Percentiles rank a stretch among this genome's conserved stretches.
phyloP scores from a whole-genome alignment of 1,140 invertebrate genomes.

The Hesperophylax magnus region DNA sequence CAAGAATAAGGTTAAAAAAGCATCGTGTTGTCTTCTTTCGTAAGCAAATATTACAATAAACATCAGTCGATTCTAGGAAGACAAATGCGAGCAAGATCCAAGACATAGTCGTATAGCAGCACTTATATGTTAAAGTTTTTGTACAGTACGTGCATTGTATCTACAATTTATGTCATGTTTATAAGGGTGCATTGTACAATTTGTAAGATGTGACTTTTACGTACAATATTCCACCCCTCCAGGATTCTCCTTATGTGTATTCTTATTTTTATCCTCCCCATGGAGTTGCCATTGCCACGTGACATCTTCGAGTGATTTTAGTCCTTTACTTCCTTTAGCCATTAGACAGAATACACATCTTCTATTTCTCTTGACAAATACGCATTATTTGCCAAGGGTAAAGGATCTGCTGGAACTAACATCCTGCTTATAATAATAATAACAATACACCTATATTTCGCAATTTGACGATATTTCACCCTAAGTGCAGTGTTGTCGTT shows the following conservation, averaged over 20 bases:
- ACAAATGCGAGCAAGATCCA: too few relatives aligned
- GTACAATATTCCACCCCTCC: background rate
- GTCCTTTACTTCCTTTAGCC: conserved; percentile 14
- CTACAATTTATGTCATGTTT: background rate
- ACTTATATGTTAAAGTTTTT: background rate
- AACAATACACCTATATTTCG: too few relatives aligned
- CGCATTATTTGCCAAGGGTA: background rate
- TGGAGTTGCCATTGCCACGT: conserved; percentile 17
- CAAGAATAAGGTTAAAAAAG: too few relatives aligned
- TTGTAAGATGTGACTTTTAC: background rate
- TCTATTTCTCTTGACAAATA: conserved; percentile 24
- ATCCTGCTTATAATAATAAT: background rate
- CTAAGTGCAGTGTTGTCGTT: background rate
- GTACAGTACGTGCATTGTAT: background rate
- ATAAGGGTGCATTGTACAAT: background rate
- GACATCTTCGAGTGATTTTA: conserved; percentile 25
- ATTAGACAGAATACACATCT: conserved; percentile 2
- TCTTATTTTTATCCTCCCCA: background rate
- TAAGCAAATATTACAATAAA: too few relatives aligned
- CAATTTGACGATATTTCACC: background rate
- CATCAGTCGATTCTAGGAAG: too few relatives aligned
- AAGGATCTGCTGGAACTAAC: background rate
- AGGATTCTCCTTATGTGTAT: background rate
- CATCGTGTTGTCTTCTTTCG: too few relatives aligned
- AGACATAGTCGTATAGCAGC: background rate